These are phyloP conservation scores for Solea senegalensis DNA, from an alignment of 2,113 vertebrate species.

Conservation along the genomic window DNA sequence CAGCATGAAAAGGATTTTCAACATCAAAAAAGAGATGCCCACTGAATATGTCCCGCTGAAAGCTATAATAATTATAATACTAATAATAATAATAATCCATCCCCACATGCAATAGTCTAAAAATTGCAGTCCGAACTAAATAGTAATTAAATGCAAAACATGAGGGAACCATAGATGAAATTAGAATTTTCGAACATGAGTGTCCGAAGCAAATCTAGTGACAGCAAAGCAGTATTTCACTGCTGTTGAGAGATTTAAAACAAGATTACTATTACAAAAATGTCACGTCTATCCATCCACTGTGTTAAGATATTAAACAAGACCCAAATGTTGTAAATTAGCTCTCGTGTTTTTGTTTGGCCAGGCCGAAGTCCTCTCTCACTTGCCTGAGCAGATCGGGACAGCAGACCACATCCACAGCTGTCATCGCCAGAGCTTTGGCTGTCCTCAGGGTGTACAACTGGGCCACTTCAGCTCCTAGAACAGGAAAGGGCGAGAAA, in stretches of 20 bases:
- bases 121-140: neutral
- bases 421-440: conserved; percentile 90
- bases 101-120: neutral
- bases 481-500: conserved; percentile 19
- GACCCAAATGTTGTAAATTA: neutral
- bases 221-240: too few species aligned
- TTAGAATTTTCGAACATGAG: too few species aligned
- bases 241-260: too few species aligned
- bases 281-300: too few species aligned
- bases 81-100: too few species aligned
- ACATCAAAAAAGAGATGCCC: conserved; percentile 29
- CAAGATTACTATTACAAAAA: neutral
- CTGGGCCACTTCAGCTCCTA: conserved; percentile 88
- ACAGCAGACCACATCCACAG: conserved; percentile 87
- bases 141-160: too few species aligned
- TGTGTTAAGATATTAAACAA: too few species aligned
- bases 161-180: too few species aligned
- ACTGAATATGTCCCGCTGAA: conserved; percentile 9
- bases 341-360: conserved; percentile 79
- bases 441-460: conserved; percentile 86
- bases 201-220: too few species aligned
- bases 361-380: conserved; percentile 82
- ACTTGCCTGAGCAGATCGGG: conserved; percentile 83
- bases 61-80: neutral
- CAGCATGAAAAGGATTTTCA: conserved; percentile 21